Evolutionary conservation across 2,797 vertebrate species (phyloP), one percentile per base, ranked within the genome.

Genomic region (Pantherophis alleghaniensis): DNA sequence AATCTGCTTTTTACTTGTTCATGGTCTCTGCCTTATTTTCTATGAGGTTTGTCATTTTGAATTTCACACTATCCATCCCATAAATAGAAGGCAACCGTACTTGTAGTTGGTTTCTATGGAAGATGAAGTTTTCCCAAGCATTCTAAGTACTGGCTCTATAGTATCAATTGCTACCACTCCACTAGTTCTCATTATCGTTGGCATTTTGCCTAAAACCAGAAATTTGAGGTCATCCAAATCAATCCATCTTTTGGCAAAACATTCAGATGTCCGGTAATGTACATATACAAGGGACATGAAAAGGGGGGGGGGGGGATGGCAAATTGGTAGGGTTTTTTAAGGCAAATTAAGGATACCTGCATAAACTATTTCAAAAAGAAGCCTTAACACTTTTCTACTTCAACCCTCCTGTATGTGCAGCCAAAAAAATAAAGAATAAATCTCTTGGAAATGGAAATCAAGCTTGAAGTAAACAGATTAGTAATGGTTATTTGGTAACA

Each of bases 391-490:
- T 28, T 47, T 59, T 87, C 63, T 93, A 87, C 92, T 94, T 86
- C 56, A 63, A 86, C 90, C 94, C 94, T 95, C 95, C 95, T 56
- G 92, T 94, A 94, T 93, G 90, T 42, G 7, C 86, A 61, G 88
- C 92, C 92, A 94, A 94, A 95, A 96, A 95, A 63, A 26, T 63
- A 61, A 61, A 61, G 10, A 61, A 61, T 90, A 95, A 87, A 95
- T 94, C 94, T 96, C 95, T 96, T 94, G 95, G 91, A 97, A 97
- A 96, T 93, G 96, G 96, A 97, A 97, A 96, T 96, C 66, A 91
- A 94, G 92, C 95, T 97, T 92, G 96, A 97, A 96, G 97, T 97
- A 97, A 97, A 97, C 97, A 98, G 96, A 97, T 97, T 97, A 97
- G 96, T 92, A 95, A 97, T 96, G 97, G 97, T 97, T 97, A 96